These are phyloP conservation scores for Pollenia angustigena DNA, from an alignment of 2,888 invertebrate genomes.

Conservation along the genomic window DNA sequence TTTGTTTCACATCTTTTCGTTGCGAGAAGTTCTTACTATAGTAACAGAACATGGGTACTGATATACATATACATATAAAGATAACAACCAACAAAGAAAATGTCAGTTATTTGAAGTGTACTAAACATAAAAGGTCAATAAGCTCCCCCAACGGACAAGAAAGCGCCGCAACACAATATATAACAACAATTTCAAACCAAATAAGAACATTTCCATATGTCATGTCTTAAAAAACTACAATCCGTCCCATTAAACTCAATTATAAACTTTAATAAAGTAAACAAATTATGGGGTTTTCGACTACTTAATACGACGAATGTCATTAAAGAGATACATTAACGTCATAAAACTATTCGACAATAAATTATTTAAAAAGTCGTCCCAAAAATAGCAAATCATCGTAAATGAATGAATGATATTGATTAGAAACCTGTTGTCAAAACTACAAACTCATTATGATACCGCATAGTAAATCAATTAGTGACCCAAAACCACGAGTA, in stretches of 20 bases:
- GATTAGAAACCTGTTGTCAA: slow-evolving; percentile 29
- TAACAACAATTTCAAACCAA: too few species aligned
- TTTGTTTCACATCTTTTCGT: too few species aligned
- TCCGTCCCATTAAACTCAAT: slow-evolving; percentile 12
- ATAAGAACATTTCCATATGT: neutral
- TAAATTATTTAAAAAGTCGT: slow-evolving; percentile 25
- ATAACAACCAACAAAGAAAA: too few species aligned
- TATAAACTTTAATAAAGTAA: neutral
- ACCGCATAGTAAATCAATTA: slow-evolving; percentile 51
- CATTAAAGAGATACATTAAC: neutral
- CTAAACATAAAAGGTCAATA: too few species aligned
- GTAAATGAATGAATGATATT: neutral
- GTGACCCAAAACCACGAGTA: slow-evolving; percentile 28
- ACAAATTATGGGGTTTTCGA: neutral
- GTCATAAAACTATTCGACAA: neutral
- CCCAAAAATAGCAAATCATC: neutral
- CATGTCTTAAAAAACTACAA: too few species aligned
- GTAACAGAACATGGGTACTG: too few species aligned
- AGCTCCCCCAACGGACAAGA: too few species aligned
- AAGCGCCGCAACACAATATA: too few species aligned
- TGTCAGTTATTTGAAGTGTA: too few species aligned
- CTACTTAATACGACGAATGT: neutral
- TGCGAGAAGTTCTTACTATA: too few species aligned
- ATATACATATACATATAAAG: too few species aligned
- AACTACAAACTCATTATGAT: slow-evolving; percentile 11